phyloP scores from a whole-genome alignment of 1,140 invertebrate species.

The Brachionus manjavacas region DNA sequence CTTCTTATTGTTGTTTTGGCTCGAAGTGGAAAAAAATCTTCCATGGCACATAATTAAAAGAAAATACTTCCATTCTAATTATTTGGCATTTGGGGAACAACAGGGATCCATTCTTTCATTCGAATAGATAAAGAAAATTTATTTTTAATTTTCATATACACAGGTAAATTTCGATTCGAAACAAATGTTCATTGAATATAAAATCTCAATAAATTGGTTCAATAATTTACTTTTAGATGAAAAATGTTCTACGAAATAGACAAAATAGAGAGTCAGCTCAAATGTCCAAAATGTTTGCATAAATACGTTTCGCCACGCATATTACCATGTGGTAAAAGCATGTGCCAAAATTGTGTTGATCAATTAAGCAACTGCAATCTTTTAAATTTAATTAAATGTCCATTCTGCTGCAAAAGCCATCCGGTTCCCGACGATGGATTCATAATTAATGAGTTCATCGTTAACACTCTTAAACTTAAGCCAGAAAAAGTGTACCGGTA shows the following conservation, averaged over 20 bases:
- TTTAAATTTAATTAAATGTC: conserved; percentile 30
- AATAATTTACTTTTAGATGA: not conserved
- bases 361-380: not conserved
- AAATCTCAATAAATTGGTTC: not conserved
- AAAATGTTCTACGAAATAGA: conserved; percentile 27
- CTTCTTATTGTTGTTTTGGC: not conserved
- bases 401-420: not conserved
- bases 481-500: conserved; percentile 29
- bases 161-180: conserved; percentile 11
- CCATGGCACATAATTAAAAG: not conserved
- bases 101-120: not conserved
- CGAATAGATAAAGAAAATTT: not conserved
- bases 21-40: not conserved
- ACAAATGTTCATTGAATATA: not conserved
- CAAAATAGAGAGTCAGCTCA: not conserved
- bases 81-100: not conserved
- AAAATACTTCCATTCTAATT: conserved; percentile 17
- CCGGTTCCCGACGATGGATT: conserved; percentile 15
- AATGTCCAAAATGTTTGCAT: not conserved
- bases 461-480: not conserved
- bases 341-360: conserved; percentile 25
- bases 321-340: not conserved
- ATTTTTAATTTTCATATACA: not conserved
- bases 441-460: conserved; percentile 25
- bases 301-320: conserved; percentile 25